A percentile compares a stretch with the other conserved stretches of the same genome.
phyloP scores from a whole-genome alignment of 2,888 invertebrate species.

The Caenorhabditis plicata region DNA sequence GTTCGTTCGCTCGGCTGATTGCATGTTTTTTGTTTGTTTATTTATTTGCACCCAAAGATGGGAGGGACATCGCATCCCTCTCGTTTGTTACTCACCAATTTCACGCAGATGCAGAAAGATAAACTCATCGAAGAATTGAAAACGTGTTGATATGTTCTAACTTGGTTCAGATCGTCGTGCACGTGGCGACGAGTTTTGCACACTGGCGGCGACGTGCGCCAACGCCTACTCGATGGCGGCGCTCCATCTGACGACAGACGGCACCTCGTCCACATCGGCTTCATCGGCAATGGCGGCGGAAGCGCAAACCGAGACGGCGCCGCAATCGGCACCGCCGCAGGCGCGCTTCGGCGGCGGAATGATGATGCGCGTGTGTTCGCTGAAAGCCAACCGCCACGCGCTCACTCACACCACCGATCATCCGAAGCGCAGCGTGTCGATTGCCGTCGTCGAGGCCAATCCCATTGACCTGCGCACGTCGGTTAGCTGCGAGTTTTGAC shows the following conservation, averaged over 20 bases:
- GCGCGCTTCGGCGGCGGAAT: background rate
- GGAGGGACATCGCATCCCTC: no score
- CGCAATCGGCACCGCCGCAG: background rate
- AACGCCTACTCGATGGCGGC: constrained; percentile 49
- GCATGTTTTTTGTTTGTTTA: no score
- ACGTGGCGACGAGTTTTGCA: constrained; percentile 42
- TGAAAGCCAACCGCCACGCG: constrained; percentile 45
- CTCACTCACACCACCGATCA: constrained; percentile 48
- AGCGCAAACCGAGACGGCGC: constrained; percentile 11
- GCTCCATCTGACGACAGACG: constrained; percentile 38
- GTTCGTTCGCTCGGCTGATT: no score
- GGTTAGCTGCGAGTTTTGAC: constrained; percentile 50
- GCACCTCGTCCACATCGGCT: constrained; percentile 20
- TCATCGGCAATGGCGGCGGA: no score
- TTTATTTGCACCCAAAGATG: no score
- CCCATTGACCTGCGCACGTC: constrained; percentile 41
- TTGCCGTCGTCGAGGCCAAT: constrained; percentile 24
- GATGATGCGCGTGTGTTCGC: constrained; percentile 32
- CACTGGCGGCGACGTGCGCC: constrained; percentile 47
- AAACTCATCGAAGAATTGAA: no score
- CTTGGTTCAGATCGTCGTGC: constrained; percentile 32
- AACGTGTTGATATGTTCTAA: no score
- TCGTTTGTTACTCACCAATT: no score
- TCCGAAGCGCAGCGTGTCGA: constrained; percentile 36
- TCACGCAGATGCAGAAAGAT: no score